Conservation (phyloP, 2,797 vertebrate species). For the Ceryle rudis region DNA sequence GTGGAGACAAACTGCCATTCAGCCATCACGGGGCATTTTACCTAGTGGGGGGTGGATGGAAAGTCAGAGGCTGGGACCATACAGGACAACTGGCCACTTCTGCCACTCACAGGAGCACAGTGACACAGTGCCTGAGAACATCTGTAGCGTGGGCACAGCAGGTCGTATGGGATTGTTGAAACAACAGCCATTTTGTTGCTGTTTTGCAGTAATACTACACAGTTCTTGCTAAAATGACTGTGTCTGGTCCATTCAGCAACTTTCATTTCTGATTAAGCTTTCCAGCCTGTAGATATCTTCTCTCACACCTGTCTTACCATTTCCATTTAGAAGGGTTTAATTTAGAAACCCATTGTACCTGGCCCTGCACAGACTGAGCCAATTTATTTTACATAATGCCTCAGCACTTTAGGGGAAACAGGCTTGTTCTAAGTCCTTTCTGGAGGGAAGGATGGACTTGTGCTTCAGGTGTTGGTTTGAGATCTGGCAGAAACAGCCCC, state of each 20-base stretch:
- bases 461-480: neutral
- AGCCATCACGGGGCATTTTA: neutral
- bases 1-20: neutral
- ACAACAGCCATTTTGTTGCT: neutral
- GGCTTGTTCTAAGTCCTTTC: neutral
- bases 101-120: neutral
- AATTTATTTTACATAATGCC: constrained; percentile 50
- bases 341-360: constrained; percentile 40
- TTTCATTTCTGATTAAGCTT: constrained; percentile 16
- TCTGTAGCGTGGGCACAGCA: neutral
- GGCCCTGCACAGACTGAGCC: neutral
- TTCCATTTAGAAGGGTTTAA: constrained; percentile 43
- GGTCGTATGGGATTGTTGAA: neutral
- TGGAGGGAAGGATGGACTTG: neutral
- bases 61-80: neutral
- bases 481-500: neutral
- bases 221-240: neutral
- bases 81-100: neutral
- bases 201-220: neutral
- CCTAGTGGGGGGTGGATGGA: neutral
- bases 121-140: neutral
- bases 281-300: constrained; percentile 31
- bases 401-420: neutral
- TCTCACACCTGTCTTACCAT: constrained; percentile 14
- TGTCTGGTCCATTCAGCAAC: neutral